Evolutionary conservation across 2,888 invertebrate species (phyloP).

Genomic region (Heliconius charithonia): DNA sequence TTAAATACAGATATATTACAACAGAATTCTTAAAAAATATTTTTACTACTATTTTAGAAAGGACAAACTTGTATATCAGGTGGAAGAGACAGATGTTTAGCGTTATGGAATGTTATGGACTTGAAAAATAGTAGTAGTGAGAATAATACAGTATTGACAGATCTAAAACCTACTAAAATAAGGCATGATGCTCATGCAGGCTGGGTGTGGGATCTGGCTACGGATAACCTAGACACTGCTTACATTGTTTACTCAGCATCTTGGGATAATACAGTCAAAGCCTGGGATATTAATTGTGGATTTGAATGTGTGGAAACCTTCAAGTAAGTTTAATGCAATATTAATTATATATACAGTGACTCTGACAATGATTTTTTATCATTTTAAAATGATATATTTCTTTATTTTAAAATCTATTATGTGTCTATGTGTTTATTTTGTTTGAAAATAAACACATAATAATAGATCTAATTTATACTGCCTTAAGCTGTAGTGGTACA

Average conservation of each 20-base stretch:
- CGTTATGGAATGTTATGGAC: constrained; percentile 77
- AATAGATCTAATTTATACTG: not conserved
- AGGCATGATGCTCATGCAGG: constrained; percentile 82
- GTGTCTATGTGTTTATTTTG: too few species aligned
- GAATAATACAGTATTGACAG: constrained; percentile 56
- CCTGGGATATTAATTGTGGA: constrained; percentile 79
- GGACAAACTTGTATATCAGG: constrained; percentile 83
- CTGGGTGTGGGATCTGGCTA: constrained; percentile 86
- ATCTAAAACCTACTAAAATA: constrained; percentile 64
- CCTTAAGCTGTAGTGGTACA: not conserved
- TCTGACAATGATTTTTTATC: not conserved
- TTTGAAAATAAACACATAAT: not conserved
- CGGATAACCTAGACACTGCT: constrained; percentile 68
- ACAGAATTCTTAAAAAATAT: not conserved
- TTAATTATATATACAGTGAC: not conserved
- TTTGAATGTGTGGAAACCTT: constrained; percentile 77
- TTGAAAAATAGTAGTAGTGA: constrained; percentile 59
- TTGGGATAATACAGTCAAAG: constrained; percentile 85
- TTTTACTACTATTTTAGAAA: constrained; percentile 60
- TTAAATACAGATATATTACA: not conserved
- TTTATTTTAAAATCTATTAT: too few species aligned
- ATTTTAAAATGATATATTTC: not conserved
- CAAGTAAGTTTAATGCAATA: constrained; percentile 59
- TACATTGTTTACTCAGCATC: constrained; percentile 83
- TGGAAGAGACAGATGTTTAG: constrained; percentile 83